These are phyloP conservation scores for Syngnathus typhle DNA, from an alignment of 2,113 vertebrate genomes.

Conservation along the genomic window DNA sequence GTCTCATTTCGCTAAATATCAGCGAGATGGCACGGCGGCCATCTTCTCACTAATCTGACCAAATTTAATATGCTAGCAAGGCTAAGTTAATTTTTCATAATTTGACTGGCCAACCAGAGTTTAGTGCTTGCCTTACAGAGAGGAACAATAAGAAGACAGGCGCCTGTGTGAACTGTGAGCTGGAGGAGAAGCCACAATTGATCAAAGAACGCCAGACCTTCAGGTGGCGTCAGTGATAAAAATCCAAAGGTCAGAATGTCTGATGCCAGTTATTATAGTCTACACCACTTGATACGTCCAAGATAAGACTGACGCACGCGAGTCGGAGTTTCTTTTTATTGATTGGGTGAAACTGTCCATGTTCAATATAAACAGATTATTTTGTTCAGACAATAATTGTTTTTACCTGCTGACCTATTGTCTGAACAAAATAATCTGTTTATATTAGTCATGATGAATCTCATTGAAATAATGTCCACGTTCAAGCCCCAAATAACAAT, in stretches of 20 bases:
- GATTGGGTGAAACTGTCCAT: background rate
- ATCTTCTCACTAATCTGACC: no score
- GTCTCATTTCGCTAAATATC: background rate
- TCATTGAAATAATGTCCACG: no score
- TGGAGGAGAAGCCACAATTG: background rate
- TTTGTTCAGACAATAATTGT: no score
- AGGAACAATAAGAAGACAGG: background rate
- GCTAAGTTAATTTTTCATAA: no score
- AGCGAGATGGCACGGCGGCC: background rate
- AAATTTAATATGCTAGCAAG: no score
- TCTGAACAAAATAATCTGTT: no score
- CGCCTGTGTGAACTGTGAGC: background rate
- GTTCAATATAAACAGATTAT: background rate
- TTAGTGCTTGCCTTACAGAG: background rate
- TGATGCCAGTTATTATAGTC: background rate
- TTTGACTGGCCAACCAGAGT: background rate
- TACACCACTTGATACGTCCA: background rate
- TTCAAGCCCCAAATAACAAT: background rate
- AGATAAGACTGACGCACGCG: background rate
- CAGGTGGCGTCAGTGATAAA: background rate
- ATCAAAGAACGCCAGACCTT: background rate
- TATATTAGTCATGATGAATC: no score
- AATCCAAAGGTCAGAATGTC: conserved; percentile 6
- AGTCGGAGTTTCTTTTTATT: background rate
- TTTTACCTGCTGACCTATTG: no score